Evolutionary conservation across 2,797 vertebrate genomes (phyloP).

Genomic region (Danio aesculapii): DNA sequence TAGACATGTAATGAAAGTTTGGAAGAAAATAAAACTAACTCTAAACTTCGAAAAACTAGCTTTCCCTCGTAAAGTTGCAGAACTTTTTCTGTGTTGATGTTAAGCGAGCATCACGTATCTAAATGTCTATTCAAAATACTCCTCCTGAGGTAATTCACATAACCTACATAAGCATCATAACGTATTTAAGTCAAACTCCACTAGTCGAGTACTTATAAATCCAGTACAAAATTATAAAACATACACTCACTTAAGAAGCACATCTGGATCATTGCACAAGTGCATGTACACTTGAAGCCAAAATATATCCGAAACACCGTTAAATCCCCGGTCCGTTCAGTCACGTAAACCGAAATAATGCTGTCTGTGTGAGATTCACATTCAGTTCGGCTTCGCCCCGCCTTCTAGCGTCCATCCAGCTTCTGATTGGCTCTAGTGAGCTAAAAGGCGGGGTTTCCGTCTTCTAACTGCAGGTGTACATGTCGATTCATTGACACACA

Average conservation of each 20-base stretch:
- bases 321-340: background rate
- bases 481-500: background rate
- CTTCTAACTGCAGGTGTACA: slow-evolving; percentile 32
- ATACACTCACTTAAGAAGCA: slow-evolving; percentile 11
- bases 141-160: no score
- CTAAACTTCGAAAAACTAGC: no score
- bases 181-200: background rate
- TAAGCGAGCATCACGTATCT: background rate
- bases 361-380: background rate
- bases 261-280: background rate
- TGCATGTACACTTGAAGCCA: background rate
- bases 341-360: slow-evolving; percentile 17
- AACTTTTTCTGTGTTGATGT: background rate
- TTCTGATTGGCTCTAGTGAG: background rate
- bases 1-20: background rate
- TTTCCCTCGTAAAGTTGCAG: background rate
- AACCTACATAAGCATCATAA: background rate
- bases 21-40: background rate
- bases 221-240: background rate
- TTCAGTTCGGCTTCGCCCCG: slow-evolving; percentile 11
- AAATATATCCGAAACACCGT: slow-evolving; percentile 27
- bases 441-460: slow-evolving; percentile 2
- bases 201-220: background rate
- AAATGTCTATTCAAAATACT: background rate
- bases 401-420: background rate